Percentiles rank a stretch among this genome's conserved stretches.
phyloP scores from a whole-genome alignment of 2,797 vertebrate genomes.

The Anas georgica region DNA sequence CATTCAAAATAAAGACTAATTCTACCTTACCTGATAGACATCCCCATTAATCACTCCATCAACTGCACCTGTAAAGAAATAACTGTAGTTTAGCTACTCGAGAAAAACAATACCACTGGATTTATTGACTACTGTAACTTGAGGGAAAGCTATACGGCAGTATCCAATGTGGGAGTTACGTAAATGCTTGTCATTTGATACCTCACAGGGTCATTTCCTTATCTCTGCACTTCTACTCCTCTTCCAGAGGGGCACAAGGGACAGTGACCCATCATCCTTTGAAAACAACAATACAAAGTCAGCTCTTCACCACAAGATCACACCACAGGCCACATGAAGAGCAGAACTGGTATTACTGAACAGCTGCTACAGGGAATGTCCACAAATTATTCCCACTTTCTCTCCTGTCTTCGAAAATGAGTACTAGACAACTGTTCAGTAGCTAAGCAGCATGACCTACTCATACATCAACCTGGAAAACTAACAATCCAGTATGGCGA shows the following conservation, averaged over 20 bases:
- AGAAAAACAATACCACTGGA: neutral
- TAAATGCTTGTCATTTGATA: neutral
- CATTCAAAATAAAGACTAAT: neutral
- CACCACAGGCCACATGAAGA: neutral
- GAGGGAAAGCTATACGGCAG: neutral
- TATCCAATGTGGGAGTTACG: neutral
- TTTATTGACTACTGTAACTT: neutral
- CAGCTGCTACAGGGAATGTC: neutral
- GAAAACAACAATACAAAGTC: neutral
- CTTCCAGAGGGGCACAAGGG: neutral
- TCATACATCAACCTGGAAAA: neutral
- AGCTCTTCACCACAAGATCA: neutral
- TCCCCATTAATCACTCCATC: conserved; percentile 88
- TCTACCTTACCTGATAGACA: conserved; percentile 85
- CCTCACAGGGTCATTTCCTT: neutral
- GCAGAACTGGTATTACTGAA: neutral
- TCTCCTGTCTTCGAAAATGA: neutral
- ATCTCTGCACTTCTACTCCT: neutral
- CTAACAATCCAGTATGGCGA: neutral
- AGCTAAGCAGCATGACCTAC: neutral
- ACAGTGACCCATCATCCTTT: neutral
- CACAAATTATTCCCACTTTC: neutral
- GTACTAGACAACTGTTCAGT: neutral
- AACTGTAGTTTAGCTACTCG: conserved; percentile 16
- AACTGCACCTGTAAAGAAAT: conserved; percentile 80